These are phyloP conservation scores for Phthorimaea operculella DNA, from an alignment of 1,140 invertebrate genomes.

Conservation along the genomic window DNA sequence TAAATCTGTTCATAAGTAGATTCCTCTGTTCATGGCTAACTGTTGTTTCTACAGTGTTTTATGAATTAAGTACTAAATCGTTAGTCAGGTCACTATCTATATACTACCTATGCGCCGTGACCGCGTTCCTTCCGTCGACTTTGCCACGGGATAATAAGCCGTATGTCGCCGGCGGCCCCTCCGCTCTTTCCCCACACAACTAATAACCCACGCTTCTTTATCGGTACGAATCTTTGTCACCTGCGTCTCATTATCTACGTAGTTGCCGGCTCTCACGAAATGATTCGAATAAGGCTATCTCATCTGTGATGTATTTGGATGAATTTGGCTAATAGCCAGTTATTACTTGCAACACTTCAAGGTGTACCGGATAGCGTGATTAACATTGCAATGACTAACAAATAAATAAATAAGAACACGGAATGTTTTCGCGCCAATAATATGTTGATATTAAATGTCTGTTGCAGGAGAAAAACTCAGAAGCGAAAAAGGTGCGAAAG, in stretches of 20 bases:
- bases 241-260: constrained; percentile 33
- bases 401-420: background rate
- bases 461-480: constrained; percentile 76
- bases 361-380: constrained; percentile 8
- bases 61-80: background rate
- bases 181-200: constrained; percentile 42
- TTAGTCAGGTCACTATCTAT: background rate
- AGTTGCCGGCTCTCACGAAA: constrained; percentile 8
- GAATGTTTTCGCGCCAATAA: background rate
- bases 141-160: constrained; percentile 46
- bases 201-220: constrained; percentile 60
- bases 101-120: constrained; percentile 29
- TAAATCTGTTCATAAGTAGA: background rate
- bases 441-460: constrained; percentile 24
- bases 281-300: background rate
- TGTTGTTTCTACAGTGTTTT: background rate
- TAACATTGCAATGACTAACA: background rate
- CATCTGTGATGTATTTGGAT: constrained; percentile 14
- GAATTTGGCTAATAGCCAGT: constrained; percentile 36
- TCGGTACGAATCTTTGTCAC: constrained; percentile 60
- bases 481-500: constrained; percentile 81
- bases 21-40: background rate
- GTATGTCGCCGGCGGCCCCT: constrained; percentile 40
- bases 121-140: constrained; percentile 36
- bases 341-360: constrained; percentile 27